Conservation (phyloP, 2,113 vertebrate species). For the Xenotilapia flavipinnis region DNA sequence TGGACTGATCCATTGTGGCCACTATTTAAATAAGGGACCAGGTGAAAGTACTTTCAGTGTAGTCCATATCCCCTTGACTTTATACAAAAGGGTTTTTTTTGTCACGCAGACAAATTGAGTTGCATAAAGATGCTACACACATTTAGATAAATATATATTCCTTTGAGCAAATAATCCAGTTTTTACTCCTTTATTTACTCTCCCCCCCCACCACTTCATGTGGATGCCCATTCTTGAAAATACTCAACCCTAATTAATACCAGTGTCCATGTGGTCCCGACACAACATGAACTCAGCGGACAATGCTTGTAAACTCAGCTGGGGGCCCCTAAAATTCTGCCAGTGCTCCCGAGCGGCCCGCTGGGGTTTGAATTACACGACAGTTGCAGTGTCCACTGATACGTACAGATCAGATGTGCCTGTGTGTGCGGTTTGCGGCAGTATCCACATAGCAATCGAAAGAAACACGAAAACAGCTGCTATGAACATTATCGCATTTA, state of each 20-base stretch:
- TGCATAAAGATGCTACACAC: not conserved
- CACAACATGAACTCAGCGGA: not conserved
- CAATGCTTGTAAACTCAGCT: slow-evolving; percentile 11
- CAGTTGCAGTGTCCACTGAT: slow-evolving; percentile 35
- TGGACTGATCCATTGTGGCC: not conserved
- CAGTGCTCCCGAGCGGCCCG: not conserved
- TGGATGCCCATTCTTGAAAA: not conserved
- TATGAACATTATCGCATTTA: slow-evolving; percentile 7
- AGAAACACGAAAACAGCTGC: slow-evolving; percentile 5
- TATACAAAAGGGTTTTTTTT: accelerated
- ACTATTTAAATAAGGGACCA: not conserved
- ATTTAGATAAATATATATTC: not conserved
- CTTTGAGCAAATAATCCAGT: not conserved
- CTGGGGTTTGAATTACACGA: slow-evolving; percentile 45
- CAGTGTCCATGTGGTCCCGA: not conserved
- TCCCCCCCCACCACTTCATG: accelerated
- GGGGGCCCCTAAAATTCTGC: not conserved
- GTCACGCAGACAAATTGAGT: not conserved
- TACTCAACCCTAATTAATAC: not conserved
- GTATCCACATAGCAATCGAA: not conserved
- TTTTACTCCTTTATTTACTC: not conserved
- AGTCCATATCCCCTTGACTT: not conserved
- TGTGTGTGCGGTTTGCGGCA: slow-evolving; percentile 9
- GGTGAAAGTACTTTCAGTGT: not conserved
- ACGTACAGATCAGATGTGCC: slow-evolving; percentile 30